A percentile compares a stretch with the other conserved stretches of the same genome.
These are phyloP conservation scores for Prochilodus magdalenae DNA, from an alignment of 2,113 vertebrate genomes.

Conservation along the genomic window DNA sequence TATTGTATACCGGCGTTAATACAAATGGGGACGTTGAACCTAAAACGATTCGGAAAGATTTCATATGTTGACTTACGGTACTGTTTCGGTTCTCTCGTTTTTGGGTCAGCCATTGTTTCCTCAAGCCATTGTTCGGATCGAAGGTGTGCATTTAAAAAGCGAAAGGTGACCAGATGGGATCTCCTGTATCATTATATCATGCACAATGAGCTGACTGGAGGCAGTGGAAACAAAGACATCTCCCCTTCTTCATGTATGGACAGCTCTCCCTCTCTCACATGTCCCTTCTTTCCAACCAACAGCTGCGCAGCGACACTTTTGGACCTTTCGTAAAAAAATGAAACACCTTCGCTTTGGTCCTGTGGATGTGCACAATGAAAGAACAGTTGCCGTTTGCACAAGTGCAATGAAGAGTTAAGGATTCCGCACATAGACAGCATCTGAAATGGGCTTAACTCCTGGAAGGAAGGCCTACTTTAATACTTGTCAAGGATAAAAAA, in stretches of 20 bases:
- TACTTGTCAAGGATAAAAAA: conserved; percentile 8
- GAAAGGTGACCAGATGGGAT: conserved; percentile 1
- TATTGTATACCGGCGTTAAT: background rate
- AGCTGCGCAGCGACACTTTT: conserved; percentile 75
- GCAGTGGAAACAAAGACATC: conserved; percentile 17
- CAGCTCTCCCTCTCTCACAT: conserved; percentile 26
- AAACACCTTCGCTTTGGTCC: conserved; percentile 39
- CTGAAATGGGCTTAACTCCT: conserved; percentile 21
- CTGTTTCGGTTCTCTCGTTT: background rate
- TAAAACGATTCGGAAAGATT: background rate
- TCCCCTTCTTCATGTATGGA: conserved; percentile 6
- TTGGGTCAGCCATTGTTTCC: conserved; percentile 8
- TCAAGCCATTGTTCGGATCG: conserved; percentile 26
- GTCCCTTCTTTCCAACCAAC: conserved; percentile 51
- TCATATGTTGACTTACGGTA: background rate
- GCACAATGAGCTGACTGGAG: conserved; percentile 25
- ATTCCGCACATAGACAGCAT: conserved; percentile 13
- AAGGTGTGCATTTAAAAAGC: conserved; percentile 16
- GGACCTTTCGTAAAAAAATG: conserved; percentile 49
- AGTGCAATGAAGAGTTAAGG: conserved; percentile 20
- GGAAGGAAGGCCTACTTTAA: conserved; percentile 32
- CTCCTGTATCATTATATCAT: background rate
- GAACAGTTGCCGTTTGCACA: conserved; percentile 61
- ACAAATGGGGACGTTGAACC: background rate
- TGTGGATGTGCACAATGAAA: conserved; percentile 63